Conservation (phyloP, 2,113 vertebrate species). For the Peucedramus taeniatus region DNA sequence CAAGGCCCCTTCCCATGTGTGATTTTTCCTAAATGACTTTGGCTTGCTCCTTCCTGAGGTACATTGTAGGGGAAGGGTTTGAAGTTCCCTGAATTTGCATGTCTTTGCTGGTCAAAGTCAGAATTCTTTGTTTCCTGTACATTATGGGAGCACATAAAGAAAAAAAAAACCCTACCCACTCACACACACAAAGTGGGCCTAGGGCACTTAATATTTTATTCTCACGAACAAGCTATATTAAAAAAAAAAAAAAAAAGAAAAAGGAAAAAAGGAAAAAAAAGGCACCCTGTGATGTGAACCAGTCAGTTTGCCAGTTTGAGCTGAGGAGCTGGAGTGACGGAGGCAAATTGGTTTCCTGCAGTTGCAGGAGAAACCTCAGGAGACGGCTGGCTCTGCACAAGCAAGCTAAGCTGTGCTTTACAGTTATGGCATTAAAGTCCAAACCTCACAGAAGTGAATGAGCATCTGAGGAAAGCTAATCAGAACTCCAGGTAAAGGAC, state of each 20-base stretch:
- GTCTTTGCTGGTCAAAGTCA: constrained; percentile 47
- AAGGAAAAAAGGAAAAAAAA: not conserved
- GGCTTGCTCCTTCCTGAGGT: constrained; percentile 30
- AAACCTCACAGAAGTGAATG: constrained; percentile 59
- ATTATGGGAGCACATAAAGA: not conserved
- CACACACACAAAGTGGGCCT: constrained; percentile 13
- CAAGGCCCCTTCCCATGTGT: constrained; percentile 10
- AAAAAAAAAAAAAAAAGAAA: too few relatives aligned
- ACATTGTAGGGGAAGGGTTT: constrained; percentile 4
- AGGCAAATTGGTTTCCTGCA: constrained; percentile 66
- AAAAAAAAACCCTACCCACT: not conserved
- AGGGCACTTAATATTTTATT: constrained; percentile 50
- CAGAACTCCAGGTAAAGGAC: constrained; percentile 56
- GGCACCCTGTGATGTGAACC: constrained; percentile 39
- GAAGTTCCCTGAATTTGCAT: constrained; percentile 50
- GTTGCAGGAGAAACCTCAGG: constrained; percentile 57
- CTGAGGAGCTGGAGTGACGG: constrained; percentile 33
- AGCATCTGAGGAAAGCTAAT: constrained; percentile 65
- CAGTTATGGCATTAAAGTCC: constrained; percentile 56
- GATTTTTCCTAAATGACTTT: constrained; percentile 56
- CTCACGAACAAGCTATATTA: not conserved
- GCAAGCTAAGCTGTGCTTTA: constrained; percentile 63
- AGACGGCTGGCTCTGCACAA: constrained; percentile 42
- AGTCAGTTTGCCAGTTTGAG: constrained; percentile 37
- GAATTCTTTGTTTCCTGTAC: constrained; percentile 48